phyloP scores from a whole-genome alignment of 2,113 vertebrate species.

The Lynx canadensis region DNA sequence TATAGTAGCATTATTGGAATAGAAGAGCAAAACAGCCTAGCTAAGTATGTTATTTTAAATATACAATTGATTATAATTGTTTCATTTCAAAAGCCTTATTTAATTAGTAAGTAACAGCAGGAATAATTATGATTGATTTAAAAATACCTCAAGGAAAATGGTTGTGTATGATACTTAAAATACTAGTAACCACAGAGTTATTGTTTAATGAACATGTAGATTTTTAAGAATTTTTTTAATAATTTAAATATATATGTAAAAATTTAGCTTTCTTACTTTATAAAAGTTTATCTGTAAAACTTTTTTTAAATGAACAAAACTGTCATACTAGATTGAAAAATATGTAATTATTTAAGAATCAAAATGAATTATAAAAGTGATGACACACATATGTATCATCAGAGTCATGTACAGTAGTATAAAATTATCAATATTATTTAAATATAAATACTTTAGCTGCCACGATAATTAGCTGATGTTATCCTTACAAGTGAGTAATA shows the following conservation, averaged over 20 bases:
- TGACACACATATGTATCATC: background rate
- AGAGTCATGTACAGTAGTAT: background rate
- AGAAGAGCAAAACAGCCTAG: background rate
- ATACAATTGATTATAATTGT: conserved; percentile 20
- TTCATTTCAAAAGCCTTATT: conserved; percentile 18
- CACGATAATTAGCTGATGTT: background rate
- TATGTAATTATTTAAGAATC: background rate
- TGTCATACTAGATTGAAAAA: background rate
- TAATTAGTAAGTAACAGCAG: conserved; percentile 10
- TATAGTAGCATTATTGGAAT: conserved; percentile 13
- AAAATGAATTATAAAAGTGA: background rate
- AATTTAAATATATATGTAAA: background rate
- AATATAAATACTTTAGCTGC: background rate
- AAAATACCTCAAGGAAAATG: background rate
- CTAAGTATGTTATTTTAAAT: conserved; percentile 35
- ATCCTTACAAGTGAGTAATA: background rate
- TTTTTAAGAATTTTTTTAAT: background rate
- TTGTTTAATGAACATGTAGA: conserved; percentile 4
- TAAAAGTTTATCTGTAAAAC: background rate
- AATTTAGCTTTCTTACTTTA: background rate
- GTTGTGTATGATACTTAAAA: background rate
- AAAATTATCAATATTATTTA: background rate
- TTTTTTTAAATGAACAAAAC: background rate
- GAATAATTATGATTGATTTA: background rate
- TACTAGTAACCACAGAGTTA: background rate